Evolutionary conservation across 53 echinoderm and acorn worm genomes (phyloP), one percentile per base, ranked within the genome.

Genomic region (Paelopatides confundens): DNA sequence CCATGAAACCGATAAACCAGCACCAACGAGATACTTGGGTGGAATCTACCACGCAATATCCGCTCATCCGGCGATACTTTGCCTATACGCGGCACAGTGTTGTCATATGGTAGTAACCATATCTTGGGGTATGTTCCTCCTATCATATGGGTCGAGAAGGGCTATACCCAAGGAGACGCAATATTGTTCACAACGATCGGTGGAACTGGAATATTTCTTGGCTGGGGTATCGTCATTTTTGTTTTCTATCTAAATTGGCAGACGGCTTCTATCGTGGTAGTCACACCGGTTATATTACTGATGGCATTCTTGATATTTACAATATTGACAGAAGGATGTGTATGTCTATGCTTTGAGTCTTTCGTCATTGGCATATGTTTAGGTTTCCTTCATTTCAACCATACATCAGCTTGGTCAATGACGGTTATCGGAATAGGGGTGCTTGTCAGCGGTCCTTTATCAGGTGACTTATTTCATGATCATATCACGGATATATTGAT

Each of bases 91-190:
- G 5, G 46, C 47, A 13, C 74, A 74, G 10, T 74, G 10, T 46
- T 12, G 23, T 21, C 74, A 74, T 29, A 5, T 74, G 39, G n/a
- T 74, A 8, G 34, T 74, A 37, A 3, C 39, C 18, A 39, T 74
- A 27, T 26, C 74, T 0, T 74, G 74, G 74, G 47, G 40, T 21
- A 74, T 74, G 74, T 74, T 74, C 28, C 29, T 74, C 9, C 26
- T 74, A 12, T 40, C 74, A 40, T 74, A 74, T 40, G 74, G 74
- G 74, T 74, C 14, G 24, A 39, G 36, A 74, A 74, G 34, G 74
- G 74, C 0, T 74, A 74, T 46, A 24, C 74, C 38, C 74, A 39
- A 74, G 39, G 40, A 26, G 74, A 40, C 4, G 38, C 74, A 8
- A 46, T 74, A 46, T 29, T 74, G 10, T 28, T 74, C 10, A 40